Evolutionary conservation across 1,140 invertebrate genomes (phyloP).

Genomic region (Tribolium madens): DNA sequence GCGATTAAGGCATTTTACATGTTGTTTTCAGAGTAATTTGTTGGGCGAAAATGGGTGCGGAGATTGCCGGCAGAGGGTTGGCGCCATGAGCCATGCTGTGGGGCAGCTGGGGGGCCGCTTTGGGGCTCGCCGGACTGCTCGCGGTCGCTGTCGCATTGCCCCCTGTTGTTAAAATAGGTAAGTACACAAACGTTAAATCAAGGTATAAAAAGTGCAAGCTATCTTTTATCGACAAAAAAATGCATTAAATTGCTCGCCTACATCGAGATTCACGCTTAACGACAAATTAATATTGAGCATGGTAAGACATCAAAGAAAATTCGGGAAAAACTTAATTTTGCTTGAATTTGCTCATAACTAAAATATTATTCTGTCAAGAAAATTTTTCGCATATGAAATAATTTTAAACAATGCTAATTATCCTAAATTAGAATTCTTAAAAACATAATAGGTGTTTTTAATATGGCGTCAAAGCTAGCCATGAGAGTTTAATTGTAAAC

Average conservation of each 20-base stretch:
- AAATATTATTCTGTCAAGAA: too few species aligned
- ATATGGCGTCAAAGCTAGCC: too few species aligned
- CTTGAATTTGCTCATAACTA: too few species aligned
- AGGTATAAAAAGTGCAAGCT: background rate
- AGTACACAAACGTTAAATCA: conserved; percentile 58
- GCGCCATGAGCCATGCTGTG: conserved; percentile 60
- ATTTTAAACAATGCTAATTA: too few species aligned
- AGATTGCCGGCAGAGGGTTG: conserved; percentile 25
- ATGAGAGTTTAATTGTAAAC: too few species aligned
- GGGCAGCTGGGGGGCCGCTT: conserved; percentile 57
- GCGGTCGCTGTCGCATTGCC: conserved; percentile 69
- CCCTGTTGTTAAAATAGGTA: conserved; percentile 77
- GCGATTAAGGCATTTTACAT: background rate
- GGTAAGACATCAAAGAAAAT: background rate
- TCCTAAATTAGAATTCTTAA: too few species aligned
- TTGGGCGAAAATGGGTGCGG: conserved; percentile 1
- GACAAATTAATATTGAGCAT: background rate
- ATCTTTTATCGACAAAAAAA: background rate
- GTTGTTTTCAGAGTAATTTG: conserved; percentile 7
- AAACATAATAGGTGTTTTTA: too few species aligned
- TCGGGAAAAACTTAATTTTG: too few species aligned
- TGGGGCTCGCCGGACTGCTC: conserved; percentile 63
- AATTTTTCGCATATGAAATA: too few species aligned
- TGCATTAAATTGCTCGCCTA: too few species aligned
- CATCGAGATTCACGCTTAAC: background rate